Conservation (phyloP, 1,140 invertebrate genomes). For the Potamilus streckersoni region DNA sequence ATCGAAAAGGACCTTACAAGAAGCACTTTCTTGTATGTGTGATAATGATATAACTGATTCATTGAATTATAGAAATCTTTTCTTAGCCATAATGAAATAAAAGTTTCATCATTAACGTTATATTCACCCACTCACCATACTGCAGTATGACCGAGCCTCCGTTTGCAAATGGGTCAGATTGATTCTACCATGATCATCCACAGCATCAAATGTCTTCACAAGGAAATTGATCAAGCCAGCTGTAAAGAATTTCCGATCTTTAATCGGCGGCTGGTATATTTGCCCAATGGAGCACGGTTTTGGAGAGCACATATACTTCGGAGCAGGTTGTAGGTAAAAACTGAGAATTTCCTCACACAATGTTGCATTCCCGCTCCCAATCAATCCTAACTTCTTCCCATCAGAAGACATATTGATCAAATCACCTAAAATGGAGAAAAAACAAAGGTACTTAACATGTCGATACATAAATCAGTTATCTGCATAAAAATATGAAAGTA, state of each 20-base stretch:
- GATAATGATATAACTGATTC: too few species aligned
- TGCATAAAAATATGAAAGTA: neutral
- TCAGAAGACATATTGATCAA: slow-evolving; percentile 1
- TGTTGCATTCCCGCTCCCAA: slow-evolving; percentile 37
- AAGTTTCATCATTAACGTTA: too few species aligned
- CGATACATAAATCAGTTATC: neutral
- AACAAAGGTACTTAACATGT: neutral
- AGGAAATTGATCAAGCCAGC: slow-evolving; percentile 47
- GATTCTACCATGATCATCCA: slow-evolving; percentile 24
- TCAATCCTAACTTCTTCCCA: slow-evolving; percentile 10
- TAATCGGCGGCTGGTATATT: slow-evolving; percentile 51
- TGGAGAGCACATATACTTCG: slow-evolving; percentile 40
- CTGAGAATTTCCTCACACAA: slow-evolving; percentile 35
- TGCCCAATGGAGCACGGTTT: slow-evolving; percentile 53
- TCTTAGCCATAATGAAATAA: too few species aligned
- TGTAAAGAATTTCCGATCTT: slow-evolving; percentile 43
- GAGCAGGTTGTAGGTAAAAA: slow-evolving; percentile 30
- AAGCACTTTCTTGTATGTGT: too few species aligned
- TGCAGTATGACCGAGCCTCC: slow-evolving; percentile 29
- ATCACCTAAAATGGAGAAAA: slow-evolving; percentile 29
- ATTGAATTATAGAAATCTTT: too few species aligned
- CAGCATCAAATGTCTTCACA: slow-evolving; percentile 30
- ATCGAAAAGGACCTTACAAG: too few species aligned
- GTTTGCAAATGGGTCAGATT: slow-evolving; percentile 29
- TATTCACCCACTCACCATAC: slow-evolving; percentile 23